Evolutionary conservation across 2,797 vertebrate species (phyloP), one percentile per base, ranked within the genome.

Genomic region (Eurystomus glaucurus): DNA sequence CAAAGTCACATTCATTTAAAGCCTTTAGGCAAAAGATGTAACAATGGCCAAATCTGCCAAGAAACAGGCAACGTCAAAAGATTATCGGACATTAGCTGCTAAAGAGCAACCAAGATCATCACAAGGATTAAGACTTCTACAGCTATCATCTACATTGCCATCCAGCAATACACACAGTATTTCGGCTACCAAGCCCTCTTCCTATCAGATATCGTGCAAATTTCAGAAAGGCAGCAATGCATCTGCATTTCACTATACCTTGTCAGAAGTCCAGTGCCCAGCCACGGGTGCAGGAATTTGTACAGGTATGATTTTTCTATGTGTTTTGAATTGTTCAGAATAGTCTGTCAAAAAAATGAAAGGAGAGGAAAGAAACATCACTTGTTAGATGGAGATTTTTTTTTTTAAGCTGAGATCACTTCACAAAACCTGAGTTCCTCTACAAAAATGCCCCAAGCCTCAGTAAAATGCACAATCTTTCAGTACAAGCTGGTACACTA

Each of bases 191-290:
- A 55, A 70, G 58, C 33, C 4, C 21, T 79, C 60, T 55, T 84
- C 19, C 58, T 52, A 14, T 28, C 14, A 33, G 9, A 66, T 2
- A 41, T 3, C 2, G n/a, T 35, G 4, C 6, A 6, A 35, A 61
- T 66, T 90, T 62, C n/a, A 75, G 54, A 68, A 58, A 50, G 43
- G 46, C 28, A 81, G 23, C 28, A 55, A 26, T 37, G 21, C 19
- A 50, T 5, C 6, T 55, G 19, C 11, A 26, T 86, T 93, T 86
- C 43, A 54, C 50, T 58, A 29, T 98, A 99, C 99, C 99, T 99
- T 4, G 99, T 99, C 45, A 99, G 98, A 60, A 99, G 99, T 52
- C 99, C 99, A 21, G 98, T 99, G 78, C 99, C 99, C 64, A 99
- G 99, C 99, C 99, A 99, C 0, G 99, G 99, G 21, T 99, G 98